These are phyloP conservation scores for Scolanthus callimorphus DNA, from an alignment of 92 coral and sea anemone species.

Conservation along the genomic window DNA sequence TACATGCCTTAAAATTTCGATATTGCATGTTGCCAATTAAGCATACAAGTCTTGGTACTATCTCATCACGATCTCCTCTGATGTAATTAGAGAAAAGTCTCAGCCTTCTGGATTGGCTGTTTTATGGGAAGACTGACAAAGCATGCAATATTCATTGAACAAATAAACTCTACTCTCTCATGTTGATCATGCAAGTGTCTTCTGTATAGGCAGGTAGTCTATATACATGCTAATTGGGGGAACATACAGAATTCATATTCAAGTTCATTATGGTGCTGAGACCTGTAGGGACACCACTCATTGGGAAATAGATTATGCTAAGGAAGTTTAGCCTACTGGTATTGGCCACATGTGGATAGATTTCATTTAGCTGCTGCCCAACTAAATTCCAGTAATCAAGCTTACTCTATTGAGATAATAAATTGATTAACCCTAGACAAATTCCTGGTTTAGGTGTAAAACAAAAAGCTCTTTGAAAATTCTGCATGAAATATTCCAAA, in stretches of 20 bases:
- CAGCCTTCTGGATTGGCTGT: background rate
- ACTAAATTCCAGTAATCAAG: background rate
- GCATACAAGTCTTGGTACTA: no score
- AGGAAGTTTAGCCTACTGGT: background rate
- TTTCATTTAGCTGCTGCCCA: background rate
- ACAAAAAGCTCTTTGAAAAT: background rate
- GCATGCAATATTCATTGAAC: background rate
- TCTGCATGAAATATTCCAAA: background rate
- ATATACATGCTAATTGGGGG: background rate
- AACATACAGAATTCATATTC: background rate
- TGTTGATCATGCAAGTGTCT: background rate
- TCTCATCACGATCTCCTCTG: background rate
- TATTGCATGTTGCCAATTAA: no score
- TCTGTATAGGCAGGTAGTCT: background rate
- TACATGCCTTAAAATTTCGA: no score
- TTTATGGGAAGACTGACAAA: background rate
- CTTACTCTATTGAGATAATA: background rate
- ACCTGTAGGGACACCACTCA: background rate
- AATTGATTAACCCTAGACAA: conserved; percentile 2
- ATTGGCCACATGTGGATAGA: background rate
- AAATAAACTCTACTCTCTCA: background rate
- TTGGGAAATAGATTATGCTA: background rate
- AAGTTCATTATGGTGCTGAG: background rate
- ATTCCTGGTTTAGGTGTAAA: background rate
- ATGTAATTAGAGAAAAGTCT: background rate